A percentile compares a stretch with the other conserved stretches of the same genome.
Conservation (phyloP, 2,797 vertebrate species). For the Prunella strophiata region DNA sequence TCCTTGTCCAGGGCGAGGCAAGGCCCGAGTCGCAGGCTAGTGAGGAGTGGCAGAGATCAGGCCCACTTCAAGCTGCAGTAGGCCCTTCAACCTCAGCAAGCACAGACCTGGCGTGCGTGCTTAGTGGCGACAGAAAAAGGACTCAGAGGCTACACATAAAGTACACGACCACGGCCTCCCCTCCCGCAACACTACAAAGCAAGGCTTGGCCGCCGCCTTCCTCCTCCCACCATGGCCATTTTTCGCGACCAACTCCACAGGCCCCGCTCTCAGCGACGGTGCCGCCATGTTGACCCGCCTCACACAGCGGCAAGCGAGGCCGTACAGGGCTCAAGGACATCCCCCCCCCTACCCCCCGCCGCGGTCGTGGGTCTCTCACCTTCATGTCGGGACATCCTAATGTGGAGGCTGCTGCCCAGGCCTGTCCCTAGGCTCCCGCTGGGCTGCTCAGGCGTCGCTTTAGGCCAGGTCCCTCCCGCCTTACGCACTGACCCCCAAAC, state of each 20-base stretch:
- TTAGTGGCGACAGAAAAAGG: neutral
- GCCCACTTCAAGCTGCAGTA: slow-evolving; percentile 9
- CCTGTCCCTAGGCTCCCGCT: slow-evolving; percentile 69
- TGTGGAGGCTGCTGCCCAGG: slow-evolving; percentile 71
- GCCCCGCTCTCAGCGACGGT: neutral
- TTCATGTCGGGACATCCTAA: slow-evolving; percentile 98
- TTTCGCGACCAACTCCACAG: neutral
- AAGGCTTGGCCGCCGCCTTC: slow-evolving; percentile 18
- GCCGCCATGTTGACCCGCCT: slow-evolving; percentile 54
- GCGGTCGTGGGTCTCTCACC: slow-evolving; percentile 78
- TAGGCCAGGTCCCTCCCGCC: slow-evolving; percentile 38
- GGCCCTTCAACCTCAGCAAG: neutral
- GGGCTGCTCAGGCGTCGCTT: slow-evolving; percentile 14
- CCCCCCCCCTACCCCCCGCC: neutral
- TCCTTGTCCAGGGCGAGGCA: neutral
- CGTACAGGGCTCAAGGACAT: neutral
- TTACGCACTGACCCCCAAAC: neutral
- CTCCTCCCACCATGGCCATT: neutral
- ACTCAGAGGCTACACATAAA: neutral
- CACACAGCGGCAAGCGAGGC: neutral
- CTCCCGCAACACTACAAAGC: slow-evolving; percentile 68
- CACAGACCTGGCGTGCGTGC: neutral
- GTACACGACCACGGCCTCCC: slow-evolving; percentile 1
- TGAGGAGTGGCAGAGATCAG: slow-evolving; percentile 2
- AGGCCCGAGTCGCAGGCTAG: neutral